Evolutionary conservation across 2,888 invertebrate genomes (phyloP).

Genomic region (Sisyra nigra): DNA sequence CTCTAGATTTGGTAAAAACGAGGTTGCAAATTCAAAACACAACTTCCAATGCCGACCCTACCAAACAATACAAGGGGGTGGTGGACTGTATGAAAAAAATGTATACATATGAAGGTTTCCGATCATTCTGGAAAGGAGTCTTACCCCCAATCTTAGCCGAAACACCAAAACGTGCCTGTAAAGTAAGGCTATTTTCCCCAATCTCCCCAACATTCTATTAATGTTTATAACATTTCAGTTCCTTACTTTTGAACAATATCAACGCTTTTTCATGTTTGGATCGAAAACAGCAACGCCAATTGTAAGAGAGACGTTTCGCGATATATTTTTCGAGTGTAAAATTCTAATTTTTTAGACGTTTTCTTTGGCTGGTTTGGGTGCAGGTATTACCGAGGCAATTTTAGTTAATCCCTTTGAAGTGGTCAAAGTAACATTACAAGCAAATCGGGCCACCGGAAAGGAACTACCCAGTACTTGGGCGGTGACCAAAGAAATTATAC

Average conservation of each 20-base stretch:
- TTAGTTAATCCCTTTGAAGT: slow-evolving; percentile 92
- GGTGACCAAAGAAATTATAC: slow-evolving; percentile 65
- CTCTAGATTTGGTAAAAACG: slow-evolving; percentile 85
- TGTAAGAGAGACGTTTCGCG: slow-evolving; percentile 34
- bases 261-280: slow-evolving; percentile 69
- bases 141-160: slow-evolving; percentile 85
- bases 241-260: slow-evolving; percentile 86
- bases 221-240: too few relatives aligned
- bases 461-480: slow-evolving; percentile 59
- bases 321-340: slow-evolving; percentile 3
- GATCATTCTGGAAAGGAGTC: slow-evolving; percentile 87
- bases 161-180: slow-evolving; percentile 87
- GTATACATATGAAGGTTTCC: slow-evolving; percentile 67
- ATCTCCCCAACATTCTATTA: neutral
- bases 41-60: slow-evolving; percentile 24
- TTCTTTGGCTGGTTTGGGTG: slow-evolving; percentile 72
- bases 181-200: slow-evolving; percentile 29
- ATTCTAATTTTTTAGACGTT: slow-evolving; percentile 48
- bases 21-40: slow-evolving; percentile 59
- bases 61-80: slow-evolving; percentile 55
- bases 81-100: slow-evolving; percentile 80
- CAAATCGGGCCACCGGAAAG: slow-evolving; percentile 42
- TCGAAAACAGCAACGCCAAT: slow-evolving; percentile 56
- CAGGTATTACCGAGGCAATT: slow-evolving; percentile 83
- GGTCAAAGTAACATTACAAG: slow-evolving; percentile 80